These are phyloP conservation scores for Gnathonemus longibarbis DNA, from an alignment of 2,113 vertebrate genomes.

Conservation along the genomic window DNA sequence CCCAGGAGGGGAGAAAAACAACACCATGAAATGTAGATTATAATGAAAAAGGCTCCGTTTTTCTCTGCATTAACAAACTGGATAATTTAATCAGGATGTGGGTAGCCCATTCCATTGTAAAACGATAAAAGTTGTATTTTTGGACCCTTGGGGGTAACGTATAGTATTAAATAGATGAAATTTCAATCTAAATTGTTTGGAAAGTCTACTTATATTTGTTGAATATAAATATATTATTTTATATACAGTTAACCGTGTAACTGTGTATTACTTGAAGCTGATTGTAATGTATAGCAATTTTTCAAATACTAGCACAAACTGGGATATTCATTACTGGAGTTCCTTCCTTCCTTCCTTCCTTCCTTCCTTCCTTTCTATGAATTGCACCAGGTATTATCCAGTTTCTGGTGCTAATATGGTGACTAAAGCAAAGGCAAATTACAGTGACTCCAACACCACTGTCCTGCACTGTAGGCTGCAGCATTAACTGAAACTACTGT, in stretches of 20 bases:
- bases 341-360: background rate
- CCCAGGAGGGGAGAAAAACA: background rate
- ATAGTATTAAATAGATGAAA: background rate
- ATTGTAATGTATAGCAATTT: background rate
- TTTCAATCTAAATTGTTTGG: background rate
- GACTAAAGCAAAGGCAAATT: background rate
- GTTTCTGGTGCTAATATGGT: background rate
- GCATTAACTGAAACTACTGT: background rate
- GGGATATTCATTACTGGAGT: background rate
- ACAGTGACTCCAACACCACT: background rate
- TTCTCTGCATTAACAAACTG: background rate
- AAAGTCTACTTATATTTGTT: background rate
- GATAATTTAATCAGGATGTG: background rate
- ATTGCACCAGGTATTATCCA: background rate
- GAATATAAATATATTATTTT: background rate
- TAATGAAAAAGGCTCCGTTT: background rate
- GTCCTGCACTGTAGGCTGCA: background rate
- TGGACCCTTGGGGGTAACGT: background rate
- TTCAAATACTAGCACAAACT: background rate
- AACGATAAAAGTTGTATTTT: background rate
- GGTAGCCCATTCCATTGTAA: too few species aligned
- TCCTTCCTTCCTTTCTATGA: background rate
- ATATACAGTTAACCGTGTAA: background rate
- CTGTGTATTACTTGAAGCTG: background rate
- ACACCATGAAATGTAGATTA: background rate